Conservation (phyloP, 2,888 invertebrate genomes). For the Cartodere bifasciata region DNA sequence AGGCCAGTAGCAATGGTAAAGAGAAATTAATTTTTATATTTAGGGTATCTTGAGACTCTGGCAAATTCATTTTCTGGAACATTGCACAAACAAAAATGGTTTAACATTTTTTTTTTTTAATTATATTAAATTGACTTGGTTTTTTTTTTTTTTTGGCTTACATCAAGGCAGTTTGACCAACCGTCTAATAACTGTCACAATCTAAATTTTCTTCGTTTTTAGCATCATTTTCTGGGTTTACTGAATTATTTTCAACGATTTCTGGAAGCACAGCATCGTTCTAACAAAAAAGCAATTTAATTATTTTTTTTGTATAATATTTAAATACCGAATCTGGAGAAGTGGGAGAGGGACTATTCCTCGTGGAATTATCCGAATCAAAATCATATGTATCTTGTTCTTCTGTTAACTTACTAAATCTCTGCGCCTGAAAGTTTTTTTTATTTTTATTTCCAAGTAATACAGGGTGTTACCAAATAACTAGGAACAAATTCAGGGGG, state of each 20-base stretch:
- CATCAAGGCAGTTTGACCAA: constrained; percentile 18
- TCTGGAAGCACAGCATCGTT: constrained; percentile 2
- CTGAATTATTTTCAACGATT: constrained; percentile 11
- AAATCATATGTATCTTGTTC: constrained; percentile 24
- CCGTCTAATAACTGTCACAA: constrained; percentile 18
- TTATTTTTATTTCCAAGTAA: too few species aligned
- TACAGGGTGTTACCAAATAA: too few species aligned
- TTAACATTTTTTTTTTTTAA: too few species aligned
- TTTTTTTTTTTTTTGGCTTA: constrained; percentile 9
- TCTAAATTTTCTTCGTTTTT: constrained; percentile 19
- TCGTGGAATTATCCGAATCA: constrained; percentile 25
- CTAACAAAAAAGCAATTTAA: not conserved
- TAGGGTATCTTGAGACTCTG: too few species aligned
- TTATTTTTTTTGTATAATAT: constrained; percentile 5
- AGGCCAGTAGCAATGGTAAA: too few species aligned
- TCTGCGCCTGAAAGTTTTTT: constrained; percentile 26
- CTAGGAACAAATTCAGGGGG: too few species aligned
- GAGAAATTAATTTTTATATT: too few species aligned
- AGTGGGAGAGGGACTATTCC: constrained; percentile 24
- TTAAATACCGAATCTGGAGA: constrained; percentile 18
- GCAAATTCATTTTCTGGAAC: too few species aligned
- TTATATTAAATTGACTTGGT: too few species aligned
- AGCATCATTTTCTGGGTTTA: constrained; percentile 14
- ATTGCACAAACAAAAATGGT: too few species aligned
- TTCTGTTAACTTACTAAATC: constrained; percentile 28